These are phyloP conservation scores for Porites rus DNA, from an alignment of 92 coral and sea anemone genomes.

Conservation along the genomic window DNA sequence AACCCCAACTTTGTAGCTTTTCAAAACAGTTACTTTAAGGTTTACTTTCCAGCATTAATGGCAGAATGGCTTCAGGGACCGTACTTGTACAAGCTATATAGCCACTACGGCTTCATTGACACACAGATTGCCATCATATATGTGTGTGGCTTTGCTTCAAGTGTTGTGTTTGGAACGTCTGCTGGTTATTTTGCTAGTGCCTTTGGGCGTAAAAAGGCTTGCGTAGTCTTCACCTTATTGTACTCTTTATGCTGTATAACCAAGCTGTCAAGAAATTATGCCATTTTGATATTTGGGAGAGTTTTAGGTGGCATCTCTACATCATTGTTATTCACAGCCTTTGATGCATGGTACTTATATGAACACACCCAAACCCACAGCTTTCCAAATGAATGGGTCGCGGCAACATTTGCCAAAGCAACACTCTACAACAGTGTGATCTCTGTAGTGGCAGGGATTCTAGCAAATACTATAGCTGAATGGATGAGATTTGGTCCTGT, in stretches of 20 bases:
- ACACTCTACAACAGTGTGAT: conserved; percentile 93
- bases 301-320: conserved; percentile 97
- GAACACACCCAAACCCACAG: conserved; percentile 96
- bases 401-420: conserved; percentile 93
- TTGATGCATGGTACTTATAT: conserved; percentile 97
- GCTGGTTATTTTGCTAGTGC: conserved; percentile 89
- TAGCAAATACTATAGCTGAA: conserved; percentile 88
- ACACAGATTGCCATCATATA: conserved; percentile 96
- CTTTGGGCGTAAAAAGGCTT: conserved; percentile 96
- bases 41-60: conserved; percentile 93
- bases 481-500: conserved; percentile 97
- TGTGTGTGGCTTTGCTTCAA: conserved; percentile 96
- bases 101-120: conserved; percentile 96
- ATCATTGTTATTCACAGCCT: conserved; percentile 91
- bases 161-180: conserved; percentile 93
- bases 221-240: conserved; percentile 86
- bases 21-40: conserved; percentile 89
- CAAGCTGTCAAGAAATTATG: conserved; percentile 90
- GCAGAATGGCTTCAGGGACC: conserved; percentile 99
- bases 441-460: conserved; percentile 86
- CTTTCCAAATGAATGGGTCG: conserved; percentile 95
- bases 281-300: conserved; percentile 86
- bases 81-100: conserved; percentile 88
- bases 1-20: conserved; percentile 91
- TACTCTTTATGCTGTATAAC: conserved; percentile 94